These are phyloP conservation scores for Pseudochromis fuscus DNA, from an alignment of 2,797 vertebrate genomes.

Conservation along the genomic window DNA sequence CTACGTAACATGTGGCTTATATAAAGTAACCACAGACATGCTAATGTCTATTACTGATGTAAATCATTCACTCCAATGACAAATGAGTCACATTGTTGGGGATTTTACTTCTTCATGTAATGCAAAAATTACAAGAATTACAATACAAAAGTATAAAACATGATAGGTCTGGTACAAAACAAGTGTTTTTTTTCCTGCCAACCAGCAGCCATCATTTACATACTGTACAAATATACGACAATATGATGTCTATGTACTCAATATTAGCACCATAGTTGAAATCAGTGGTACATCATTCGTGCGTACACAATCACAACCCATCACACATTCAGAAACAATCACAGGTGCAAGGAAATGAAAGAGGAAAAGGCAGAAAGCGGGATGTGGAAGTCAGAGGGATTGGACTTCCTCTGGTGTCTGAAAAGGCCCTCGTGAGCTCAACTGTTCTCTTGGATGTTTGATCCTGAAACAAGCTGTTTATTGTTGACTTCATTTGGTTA, in stretches of 20 bases:
- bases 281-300: slow-evolving; percentile 72
- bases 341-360: slow-evolving; percentile 76
- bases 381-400: slow-evolving; percentile 68
- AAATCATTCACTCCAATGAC: slow-evolving; percentile 46
- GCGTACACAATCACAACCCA: slow-evolving; percentile 34
- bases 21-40: no score
- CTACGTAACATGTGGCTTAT: slow-evolving; percentile 6
- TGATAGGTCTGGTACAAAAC: slow-evolving; percentile 53
- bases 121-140: slow-evolving; percentile 47
- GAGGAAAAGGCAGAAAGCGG: slow-evolving; percentile 55
- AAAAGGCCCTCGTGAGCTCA: slow-evolving; percentile 53
- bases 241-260: slow-evolving; percentile 63
- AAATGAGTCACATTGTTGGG: slow-evolving; percentile 75
- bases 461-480: not conserved
- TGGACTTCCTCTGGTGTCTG: slow-evolving; percentile 71
- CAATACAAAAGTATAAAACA: slow-evolving; percentile 69
- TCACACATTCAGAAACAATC: slow-evolving; percentile 37
- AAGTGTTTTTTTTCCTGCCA: slow-evolving; percentile 65
- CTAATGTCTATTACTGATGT: not conserved
- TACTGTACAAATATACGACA: slow-evolving; percentile 67
- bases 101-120: slow-evolving; percentile 68
- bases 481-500: slow-evolving; percentile 15
- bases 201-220: slow-evolving; percentile 75
- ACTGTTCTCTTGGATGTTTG: slow-evolving; percentile 37
- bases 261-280: slow-evolving; percentile 79